Percentiles rank a stretch among this genome's conserved stretches.
Evolutionary conservation across 2,888 invertebrate species (phyloP).

Genomic region (Volucella inanis): DNA sequence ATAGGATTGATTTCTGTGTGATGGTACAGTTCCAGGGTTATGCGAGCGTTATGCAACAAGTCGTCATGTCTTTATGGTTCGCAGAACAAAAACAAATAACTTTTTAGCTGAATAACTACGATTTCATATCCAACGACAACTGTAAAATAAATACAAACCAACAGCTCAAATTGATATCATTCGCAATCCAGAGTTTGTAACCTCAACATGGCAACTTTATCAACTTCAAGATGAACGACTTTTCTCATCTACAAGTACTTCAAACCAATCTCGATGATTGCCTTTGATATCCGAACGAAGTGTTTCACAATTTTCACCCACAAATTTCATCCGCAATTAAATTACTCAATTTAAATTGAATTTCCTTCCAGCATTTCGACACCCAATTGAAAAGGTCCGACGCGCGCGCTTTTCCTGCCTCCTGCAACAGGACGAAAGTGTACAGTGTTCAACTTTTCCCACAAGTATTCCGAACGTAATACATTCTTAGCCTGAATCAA

Average conservation of each 20-base stretch:
- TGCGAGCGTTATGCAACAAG: no score
- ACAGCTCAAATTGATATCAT: no score
- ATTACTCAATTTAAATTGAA: constrained; percentile 66
- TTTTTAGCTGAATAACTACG: no score
- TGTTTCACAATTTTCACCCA: constrained; percentile 44
- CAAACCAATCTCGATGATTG: not conserved
- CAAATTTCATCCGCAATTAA: constrained; percentile 59
- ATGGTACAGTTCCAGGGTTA: no score
- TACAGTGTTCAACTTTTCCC: not conserved
- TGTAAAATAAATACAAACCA: no score
- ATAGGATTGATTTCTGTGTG: no score
- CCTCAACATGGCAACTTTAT: no score
- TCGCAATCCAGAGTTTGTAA: no score
- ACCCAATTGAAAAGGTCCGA: constrained; percentile 53
- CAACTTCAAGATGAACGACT: not conserved
- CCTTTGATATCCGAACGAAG: constrained; percentile 17
- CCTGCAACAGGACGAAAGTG: not conserved
- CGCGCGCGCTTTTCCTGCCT: constrained; percentile 12
- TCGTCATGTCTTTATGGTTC: no score
- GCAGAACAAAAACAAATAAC: no score
- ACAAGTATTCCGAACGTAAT: constrained; percentile 10
- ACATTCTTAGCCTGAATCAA: constrained; percentile 13
- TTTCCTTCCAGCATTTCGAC: constrained; percentile 67
- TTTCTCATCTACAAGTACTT: not conserved
- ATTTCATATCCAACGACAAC: no score